Conservation (phyloP, 2,797 vertebrate species). For the Cephalopachus bancanus region DNA sequence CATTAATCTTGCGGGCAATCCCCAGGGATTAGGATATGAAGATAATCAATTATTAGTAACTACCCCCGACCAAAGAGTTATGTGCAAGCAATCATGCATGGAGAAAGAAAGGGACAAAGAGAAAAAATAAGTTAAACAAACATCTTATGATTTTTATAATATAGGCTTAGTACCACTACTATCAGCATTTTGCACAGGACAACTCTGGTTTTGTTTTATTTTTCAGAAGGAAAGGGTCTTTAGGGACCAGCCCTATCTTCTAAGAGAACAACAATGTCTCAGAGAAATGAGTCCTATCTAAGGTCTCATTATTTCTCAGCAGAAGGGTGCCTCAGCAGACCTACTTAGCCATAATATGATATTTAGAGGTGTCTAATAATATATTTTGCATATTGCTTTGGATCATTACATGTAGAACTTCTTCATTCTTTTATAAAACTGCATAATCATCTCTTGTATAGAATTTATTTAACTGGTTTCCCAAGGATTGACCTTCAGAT, state of each 20-base stretch:
- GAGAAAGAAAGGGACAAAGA: no score
- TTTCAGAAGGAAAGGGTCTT: not conserved
- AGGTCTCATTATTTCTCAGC: not conserved
- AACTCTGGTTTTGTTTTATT: not conserved
- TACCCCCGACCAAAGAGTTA: no score
- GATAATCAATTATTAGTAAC: no score
- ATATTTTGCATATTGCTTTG: not conserved
- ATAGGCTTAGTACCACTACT: not conserved
- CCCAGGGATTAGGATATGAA: no score
- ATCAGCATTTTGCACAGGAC: not conserved
- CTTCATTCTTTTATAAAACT: slow-evolving; percentile 30
- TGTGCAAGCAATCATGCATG: no score
- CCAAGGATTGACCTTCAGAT: not conserved
- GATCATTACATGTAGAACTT: not conserved
- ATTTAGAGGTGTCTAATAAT: not conserved
- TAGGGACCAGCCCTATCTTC: not conserved
- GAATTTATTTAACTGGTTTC: slow-evolving; percentile 19
- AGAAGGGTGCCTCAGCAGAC: not conserved
- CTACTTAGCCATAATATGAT: not conserved
- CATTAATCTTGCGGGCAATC: no score
- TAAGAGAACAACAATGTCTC: not conserved
- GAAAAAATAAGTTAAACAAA: no score
- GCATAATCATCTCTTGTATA: not conserved
- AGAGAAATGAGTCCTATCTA: not conserved
- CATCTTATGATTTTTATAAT: no score